Conservation (phyloP, 2,113 vertebrate genomes). For the Trichechus manatus region DNA sequence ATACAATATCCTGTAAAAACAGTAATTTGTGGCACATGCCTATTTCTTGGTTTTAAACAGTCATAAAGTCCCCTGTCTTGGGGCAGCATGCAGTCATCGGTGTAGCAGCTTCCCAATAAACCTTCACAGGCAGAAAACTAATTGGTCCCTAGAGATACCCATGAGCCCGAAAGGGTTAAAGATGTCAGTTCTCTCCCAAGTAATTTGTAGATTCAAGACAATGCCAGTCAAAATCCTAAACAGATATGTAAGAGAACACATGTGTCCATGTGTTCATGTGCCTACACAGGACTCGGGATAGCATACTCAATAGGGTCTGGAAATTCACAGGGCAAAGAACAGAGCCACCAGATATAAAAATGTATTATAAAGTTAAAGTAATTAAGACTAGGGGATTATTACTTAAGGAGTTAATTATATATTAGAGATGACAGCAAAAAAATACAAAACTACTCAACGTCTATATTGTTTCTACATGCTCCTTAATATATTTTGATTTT, state of each 20-base stretch:
- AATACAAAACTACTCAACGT: slow-evolving; percentile 31
- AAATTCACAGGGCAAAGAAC: slow-evolving; percentile 7
- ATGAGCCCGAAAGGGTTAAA: no score
- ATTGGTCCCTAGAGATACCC: no score
- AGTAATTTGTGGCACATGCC: no score
- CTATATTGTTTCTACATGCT: not conserved
- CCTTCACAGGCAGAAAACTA: no score
- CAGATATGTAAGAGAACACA: not conserved
- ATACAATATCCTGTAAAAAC: no score
- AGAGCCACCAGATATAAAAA: slow-evolving; percentile 42
- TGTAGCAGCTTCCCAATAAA: no score
- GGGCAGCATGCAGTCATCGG: no score
- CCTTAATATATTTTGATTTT: slow-evolving; percentile 50
- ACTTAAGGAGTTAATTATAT: slow-evolving; percentile 56
- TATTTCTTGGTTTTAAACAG: no score
- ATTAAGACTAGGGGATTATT: slow-evolving; percentile 1
- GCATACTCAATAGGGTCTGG: not conserved
- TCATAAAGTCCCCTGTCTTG: no score
- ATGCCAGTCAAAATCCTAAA: not conserved
- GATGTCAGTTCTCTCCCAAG: no score
- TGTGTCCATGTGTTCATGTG: not conserved
- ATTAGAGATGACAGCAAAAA: slow-evolving; percentile 28
- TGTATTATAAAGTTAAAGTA: not conserved
- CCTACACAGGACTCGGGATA: not conserved
- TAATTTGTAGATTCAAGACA: no score